A percentile compares a stretch with the other conserved stretches of the same genome.
These are phyloP conservation scores for Drosophila leonis DNA, from an alignment of 2,888 invertebrate species.

Conservation along the genomic window DNA sequence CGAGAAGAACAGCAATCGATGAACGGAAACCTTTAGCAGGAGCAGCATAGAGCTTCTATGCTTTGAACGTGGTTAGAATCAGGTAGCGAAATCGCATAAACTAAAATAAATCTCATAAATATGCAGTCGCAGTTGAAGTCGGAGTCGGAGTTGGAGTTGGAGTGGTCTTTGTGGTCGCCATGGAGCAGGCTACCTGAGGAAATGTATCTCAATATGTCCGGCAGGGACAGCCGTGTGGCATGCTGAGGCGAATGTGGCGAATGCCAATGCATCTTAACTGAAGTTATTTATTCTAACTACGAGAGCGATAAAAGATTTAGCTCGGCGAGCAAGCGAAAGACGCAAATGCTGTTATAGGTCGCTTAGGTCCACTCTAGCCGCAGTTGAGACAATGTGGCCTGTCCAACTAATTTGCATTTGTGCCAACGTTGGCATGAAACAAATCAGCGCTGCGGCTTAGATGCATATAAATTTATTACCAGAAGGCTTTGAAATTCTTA, in stretches of 20 bases:
- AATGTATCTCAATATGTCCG: conserved; percentile 67
- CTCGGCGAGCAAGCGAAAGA: conserved; percentile 47
- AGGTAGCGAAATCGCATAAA: conserved; percentile 77
- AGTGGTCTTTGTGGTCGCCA: background rate
- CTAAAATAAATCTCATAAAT: conserved; percentile 80
- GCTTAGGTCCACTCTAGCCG: conserved; percentile 17
- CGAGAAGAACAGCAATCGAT: conserved; percentile 59
- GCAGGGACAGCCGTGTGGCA: conserved; percentile 53
- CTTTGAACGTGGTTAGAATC: conserved; percentile 55
- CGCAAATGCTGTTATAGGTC: conserved; percentile 76
- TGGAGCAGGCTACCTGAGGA: conserved; percentile 47
- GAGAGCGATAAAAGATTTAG: conserved; percentile 67
- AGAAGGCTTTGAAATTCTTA: conserved; percentile 17
- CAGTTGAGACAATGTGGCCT: conserved; percentile 16
- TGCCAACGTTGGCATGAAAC: conserved; percentile 34
- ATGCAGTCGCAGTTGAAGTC: conserved; percentile 48
- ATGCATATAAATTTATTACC: conserved; percentile 68
- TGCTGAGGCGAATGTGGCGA: conserved; percentile 24
- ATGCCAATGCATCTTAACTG: conserved; percentile 32
- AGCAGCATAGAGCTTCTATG: conserved; percentile 56
- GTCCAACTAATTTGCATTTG: conserved; percentile 68
- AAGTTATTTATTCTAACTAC: conserved; percentile 75
- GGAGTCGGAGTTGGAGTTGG: background rate
- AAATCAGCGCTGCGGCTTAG: conserved; percentile 61
- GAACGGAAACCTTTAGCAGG: conserved; percentile 29